A percentile compares a stretch with the other conserved stretches of the same genome.
Evolutionary conservation across 2,888 invertebrate species (phyloP).

Genomic region (Notodromas monacha): DNA sequence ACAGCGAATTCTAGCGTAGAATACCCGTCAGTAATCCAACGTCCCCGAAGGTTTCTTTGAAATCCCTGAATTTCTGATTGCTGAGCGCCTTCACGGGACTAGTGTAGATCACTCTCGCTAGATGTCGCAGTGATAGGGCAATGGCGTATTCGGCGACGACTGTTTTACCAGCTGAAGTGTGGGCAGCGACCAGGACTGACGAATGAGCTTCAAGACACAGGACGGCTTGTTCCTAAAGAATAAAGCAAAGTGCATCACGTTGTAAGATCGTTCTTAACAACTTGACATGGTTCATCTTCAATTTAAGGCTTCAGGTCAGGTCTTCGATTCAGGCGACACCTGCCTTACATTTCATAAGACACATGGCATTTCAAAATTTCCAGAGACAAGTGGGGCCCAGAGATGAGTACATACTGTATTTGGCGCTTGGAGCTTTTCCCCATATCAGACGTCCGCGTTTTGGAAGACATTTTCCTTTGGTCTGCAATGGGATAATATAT

Average conservation of each 20-base stretch:
- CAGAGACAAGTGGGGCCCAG: too few species aligned
- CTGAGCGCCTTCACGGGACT: slow-evolving; percentile 96
- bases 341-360: too few species aligned
- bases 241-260: too few species aligned
- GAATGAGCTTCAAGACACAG: slow-evolving; percentile 66
- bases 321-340: slow-evolving; percentile 6
- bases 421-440: too few species aligned
- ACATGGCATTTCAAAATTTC: too few species aligned
- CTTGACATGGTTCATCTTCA: too few species aligned
- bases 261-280: too few species aligned
- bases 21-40: slow-evolving; percentile 72
- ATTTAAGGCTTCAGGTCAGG: not conserved
- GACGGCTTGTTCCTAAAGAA: slow-evolving; percentile 58
- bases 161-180: slow-evolving; percentile 95
- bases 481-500: too few species aligned
- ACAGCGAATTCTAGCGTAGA: too few species aligned
- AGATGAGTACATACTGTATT: too few species aligned
- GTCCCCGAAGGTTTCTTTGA: slow-evolving; percentile 61
- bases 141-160: slow-evolving; percentile 98
- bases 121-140: slow-evolving; percentile 63
- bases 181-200: slow-evolving; percentile 92
- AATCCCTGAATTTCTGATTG: slow-evolving; percentile 94
- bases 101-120: slow-evolving; percentile 77
- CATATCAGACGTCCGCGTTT: too few species aligned
- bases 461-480: too few species aligned